Percentiles rank a stretch among this genome's conserved stretches.
Conservation (phyloP, 2,888 invertebrate species). For the Cyclophora albipunctata region DNA sequence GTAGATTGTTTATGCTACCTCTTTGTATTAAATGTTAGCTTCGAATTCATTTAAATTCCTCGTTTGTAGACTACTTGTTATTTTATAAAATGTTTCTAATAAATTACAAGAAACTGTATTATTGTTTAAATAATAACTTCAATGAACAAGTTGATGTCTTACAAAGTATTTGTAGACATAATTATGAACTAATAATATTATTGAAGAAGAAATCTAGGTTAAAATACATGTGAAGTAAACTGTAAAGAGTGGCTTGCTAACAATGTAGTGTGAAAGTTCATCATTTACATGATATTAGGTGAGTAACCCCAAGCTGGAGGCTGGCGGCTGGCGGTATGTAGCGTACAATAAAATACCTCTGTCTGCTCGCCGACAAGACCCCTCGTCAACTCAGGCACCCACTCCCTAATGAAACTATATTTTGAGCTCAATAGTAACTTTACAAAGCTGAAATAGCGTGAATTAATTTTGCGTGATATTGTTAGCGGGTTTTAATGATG, state of each 20-base stretch:
- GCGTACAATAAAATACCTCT: conserved; percentile 30
- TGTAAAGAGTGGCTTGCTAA: too few relatives aligned
- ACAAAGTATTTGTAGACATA: too few relatives aligned
- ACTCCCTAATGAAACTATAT: conserved; percentile 35
- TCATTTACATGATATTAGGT: conserved; percentile 24
- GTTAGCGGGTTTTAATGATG: neutral
- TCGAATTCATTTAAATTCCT: too few relatives aligned
- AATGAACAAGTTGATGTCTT: too few relatives aligned
- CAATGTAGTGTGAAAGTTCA: conserved; percentile 14
- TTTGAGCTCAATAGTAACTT: conserved; percentile 28
- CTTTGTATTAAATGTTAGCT: too few relatives aligned
- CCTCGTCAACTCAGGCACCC: conserved; percentile 22
- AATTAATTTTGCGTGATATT: conserved; percentile 11
- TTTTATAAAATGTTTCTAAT: too few relatives aligned
- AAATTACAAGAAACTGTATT: too few relatives aligned
- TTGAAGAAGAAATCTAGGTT: too few relatives aligned
- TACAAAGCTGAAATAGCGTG: conserved; percentile 19
- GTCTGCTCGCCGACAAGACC: conserved; percentile 23
- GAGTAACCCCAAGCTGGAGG: conserved; percentile 16
- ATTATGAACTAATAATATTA: too few relatives aligned
- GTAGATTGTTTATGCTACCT: too few relatives aligned
- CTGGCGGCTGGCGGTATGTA: conserved; percentile 14
- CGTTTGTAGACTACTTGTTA: too few relatives aligned
- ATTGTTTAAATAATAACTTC: too few relatives aligned
- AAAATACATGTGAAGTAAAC: neutral